phyloP scores from a whole-genome alignment of 1,140 invertebrate genomes.

The Scaptomyza montana region DNA sequence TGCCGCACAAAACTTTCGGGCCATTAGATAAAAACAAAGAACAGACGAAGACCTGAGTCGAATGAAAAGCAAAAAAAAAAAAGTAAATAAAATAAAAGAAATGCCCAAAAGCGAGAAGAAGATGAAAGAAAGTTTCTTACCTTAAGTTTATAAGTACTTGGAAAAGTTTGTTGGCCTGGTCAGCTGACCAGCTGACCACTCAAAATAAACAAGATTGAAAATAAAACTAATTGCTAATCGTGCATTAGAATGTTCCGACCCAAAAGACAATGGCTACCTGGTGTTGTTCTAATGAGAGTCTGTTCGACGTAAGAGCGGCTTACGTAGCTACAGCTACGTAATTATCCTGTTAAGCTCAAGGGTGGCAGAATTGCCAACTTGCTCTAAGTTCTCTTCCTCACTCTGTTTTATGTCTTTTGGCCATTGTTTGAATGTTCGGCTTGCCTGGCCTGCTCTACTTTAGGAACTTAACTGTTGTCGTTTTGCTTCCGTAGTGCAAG shows the following conservation, averaged over 20 bases:
- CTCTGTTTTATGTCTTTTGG: conserved; percentile 8
- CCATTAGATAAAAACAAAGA: conserved; percentile 38
- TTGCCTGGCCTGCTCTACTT: conserved; percentile 31
- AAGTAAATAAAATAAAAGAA: conserved; percentile 11
- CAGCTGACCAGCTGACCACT: conserved; percentile 24
- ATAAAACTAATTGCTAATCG: conserved; percentile 80
- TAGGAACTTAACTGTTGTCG: conserved; percentile 29
- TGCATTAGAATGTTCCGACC: conserved; percentile 27
- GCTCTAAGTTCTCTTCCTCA: conserved; percentile 12
- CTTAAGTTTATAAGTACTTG: conserved; percentile 76
- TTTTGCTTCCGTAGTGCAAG: conserved; percentile 38
- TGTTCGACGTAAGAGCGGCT: conserved; percentile 49
- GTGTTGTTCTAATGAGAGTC: conserved; percentile 39
- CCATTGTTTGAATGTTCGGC: conserved; percentile 40
- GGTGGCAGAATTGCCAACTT: conserved; percentile 59
- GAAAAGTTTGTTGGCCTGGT: conserved; percentile 45
- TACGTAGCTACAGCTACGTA: conserved; percentile 57
- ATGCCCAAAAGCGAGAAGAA: conserved; percentile 19
- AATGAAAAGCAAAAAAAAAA: not conserved
- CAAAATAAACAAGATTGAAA: conserved; percentile 61
- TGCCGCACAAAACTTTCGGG: conserved; percentile 46
- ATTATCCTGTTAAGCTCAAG: conserved; percentile 63
- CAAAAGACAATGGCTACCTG: not conserved
- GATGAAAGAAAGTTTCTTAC: conserved; percentile 54
- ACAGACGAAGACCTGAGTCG: conserved; percentile 2